phyloP scores from a whole-genome alignment of 2,888 invertebrate species.

The Diplazon laetatorius region DNA sequence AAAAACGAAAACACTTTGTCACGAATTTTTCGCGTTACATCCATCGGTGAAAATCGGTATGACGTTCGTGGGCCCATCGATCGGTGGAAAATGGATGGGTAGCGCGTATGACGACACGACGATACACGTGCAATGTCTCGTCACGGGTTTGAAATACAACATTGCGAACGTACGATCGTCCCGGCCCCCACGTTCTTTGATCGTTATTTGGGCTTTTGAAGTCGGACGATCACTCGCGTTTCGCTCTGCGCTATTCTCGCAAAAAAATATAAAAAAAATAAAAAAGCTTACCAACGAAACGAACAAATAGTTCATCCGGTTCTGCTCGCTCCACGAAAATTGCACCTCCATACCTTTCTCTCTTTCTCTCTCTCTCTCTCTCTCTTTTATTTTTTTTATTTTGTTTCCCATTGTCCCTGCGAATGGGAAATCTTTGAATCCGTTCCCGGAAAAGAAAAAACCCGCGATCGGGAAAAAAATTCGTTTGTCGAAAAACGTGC shows the following conservation, averaged over 20 bases:
- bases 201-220: conserved; percentile 36
- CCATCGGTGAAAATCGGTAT: conserved; percentile 1
- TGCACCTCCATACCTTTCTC: conserved; percentile 67
- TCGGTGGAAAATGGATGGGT: conserved; percentile 44
- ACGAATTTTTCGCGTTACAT: too few relatives aligned
- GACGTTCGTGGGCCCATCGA: conserved; percentile 20
- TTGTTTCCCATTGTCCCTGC: conserved; percentile 24
- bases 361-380: conserved; percentile 25
- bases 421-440: conserved; percentile 5
- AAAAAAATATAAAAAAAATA: too few relatives aligned
- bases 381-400: conserved; percentile 18
- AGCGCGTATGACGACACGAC: conserved; percentile 34
- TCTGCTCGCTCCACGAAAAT: conserved; percentile 27
- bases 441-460: not conserved
- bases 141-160: conserved; percentile 28
- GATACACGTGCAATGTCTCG: conserved; percentile 34
- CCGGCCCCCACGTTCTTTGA: conserved; percentile 51
- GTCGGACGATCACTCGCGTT: conserved; percentile 43
- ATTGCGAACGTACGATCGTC: conserved; percentile 40
- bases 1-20: too few relatives aligned
- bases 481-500: conserved; percentile 17
- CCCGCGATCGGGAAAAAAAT: not conserved
- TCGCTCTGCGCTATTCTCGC: conserved; percentile 5
- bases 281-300: conserved; percentile 33
- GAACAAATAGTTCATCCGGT: conserved; percentile 37